These are phyloP conservation scores for Heliconius hewitsoni DNA, from an alignment of 1,140 invertebrate genomes.

Conservation along the genomic window DNA sequence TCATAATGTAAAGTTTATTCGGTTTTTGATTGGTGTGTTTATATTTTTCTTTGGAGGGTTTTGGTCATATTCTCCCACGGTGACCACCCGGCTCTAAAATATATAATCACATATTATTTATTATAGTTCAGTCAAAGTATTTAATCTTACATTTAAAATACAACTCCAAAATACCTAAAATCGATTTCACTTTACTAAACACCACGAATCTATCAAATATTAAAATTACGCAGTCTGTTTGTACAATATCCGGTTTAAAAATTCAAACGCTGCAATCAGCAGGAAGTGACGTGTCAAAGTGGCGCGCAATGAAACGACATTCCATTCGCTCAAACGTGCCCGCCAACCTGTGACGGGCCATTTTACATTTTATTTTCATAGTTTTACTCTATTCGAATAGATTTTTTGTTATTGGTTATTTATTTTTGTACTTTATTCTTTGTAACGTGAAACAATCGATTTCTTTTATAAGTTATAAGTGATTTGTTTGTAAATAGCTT, in stretches of 20 bases:
- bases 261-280: slow-evolving; percentile 26
- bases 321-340: slow-evolving; percentile 21
- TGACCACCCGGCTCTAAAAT: no score
- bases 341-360: slow-evolving; percentile 18
- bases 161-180: no score
- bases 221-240: slow-evolving; percentile 27
- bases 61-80: no score
- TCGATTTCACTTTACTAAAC: neutral
- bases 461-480: neutral
- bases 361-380: slow-evolving; percentile 28
- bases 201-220: slow-evolving; percentile 13
- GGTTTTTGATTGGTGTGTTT: no score
- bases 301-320: slow-evolving; percentile 27
- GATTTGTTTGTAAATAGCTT: neutral
- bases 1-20: no score
- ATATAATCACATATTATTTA: no score
- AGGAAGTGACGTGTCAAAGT: slow-evolving; percentile 35
- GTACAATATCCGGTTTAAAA: slow-evolving; percentile 27
- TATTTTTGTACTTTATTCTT: neutral
- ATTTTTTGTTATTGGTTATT: neutral
- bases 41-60: no score
- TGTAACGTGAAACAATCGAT: neutral
- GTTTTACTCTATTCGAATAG: slow-evolving; percentile 3
- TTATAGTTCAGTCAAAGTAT: no score
- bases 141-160: no score